Evolutionary conservation across 2,797 vertebrate genomes (phyloP).

Genomic region (Pipistrellus pygmaeus): DNA sequence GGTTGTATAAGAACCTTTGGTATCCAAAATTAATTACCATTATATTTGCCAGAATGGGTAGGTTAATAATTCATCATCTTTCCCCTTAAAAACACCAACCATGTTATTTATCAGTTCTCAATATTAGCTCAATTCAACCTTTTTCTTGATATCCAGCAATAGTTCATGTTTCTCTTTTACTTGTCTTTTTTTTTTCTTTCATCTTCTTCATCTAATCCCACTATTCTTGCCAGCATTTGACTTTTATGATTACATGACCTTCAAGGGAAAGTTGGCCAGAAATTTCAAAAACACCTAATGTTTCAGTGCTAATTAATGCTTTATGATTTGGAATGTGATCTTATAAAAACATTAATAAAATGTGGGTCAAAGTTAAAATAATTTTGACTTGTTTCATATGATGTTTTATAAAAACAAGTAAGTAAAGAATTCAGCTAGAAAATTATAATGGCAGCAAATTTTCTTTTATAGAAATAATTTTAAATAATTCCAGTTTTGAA

Average conservation of each 20-base stretch:
- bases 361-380: slow-evolving; percentile 46
- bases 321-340: slow-evolving; percentile 39
- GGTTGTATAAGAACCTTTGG: not conserved
- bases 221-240: not conserved
- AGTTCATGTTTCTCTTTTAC: not conserved
- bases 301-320: slow-evolving; percentile 15
- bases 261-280: slow-evolving; percentile 17
- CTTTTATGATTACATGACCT: slow-evolving; percentile 44
- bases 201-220: not conserved
- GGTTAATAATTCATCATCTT: slow-evolving; percentile 16
- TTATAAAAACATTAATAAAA: slow-evolving; percentile 38
- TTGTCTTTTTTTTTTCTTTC: not conserved
- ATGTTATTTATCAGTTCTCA: not conserved
- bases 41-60: not conserved
- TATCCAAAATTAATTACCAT: not conserved
- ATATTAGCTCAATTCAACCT: not conserved
- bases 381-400: not conserved
- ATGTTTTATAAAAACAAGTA: slow-evolving; percentile 59
- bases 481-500: slow-evolving; percentile 33
- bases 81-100: not conserved
- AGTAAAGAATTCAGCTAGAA: slow-evolving; percentile 57
- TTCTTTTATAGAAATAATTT: slow-evolving; percentile 69
- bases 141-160: slow-evolving; percentile 44
- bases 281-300: not conserved
- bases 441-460: slow-evolving; percentile 58